Percentiles rank a stretch among this genome's conserved stretches.
phyloP scores from a whole-genome alignment of 30 jellyfish, hydroid and myxozoan genomes.

The Aurelia sp. region DNA sequence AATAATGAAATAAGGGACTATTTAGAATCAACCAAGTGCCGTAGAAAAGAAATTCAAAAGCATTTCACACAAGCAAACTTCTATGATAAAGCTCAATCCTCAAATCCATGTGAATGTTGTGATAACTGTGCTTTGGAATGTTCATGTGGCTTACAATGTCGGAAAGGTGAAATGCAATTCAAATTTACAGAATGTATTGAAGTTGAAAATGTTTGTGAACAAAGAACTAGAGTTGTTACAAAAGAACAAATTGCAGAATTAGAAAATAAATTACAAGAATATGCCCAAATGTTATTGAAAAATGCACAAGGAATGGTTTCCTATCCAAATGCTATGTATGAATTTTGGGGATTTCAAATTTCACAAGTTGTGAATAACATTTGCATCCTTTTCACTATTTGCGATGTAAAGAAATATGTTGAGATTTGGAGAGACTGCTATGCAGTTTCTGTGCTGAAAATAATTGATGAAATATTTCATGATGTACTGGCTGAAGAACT shows the following conservation, averaged over 20 bases:
- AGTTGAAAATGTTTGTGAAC: too few relatives aligned
- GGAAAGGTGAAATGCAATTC: too few relatives aligned
- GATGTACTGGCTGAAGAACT: too few relatives aligned
- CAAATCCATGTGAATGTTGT: slow-evolving; percentile 21
- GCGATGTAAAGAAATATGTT: slow-evolving; percentile 14
- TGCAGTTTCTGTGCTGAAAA: slow-evolving; percentile 18
- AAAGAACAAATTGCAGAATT: too few relatives aligned
- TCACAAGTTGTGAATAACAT: slow-evolving; percentile 19
- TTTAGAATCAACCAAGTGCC: slow-evolving; percentile 17
- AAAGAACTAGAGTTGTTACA: too few relatives aligned
- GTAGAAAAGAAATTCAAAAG: slow-evolving; percentile 20
- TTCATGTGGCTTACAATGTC: slow-evolving; percentile 15
- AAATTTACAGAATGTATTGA: too few relatives aligned
- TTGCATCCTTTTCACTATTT: slow-evolving; percentile 11
- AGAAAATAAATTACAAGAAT: neutral
- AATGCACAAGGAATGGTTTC: slow-evolving; percentile 21
- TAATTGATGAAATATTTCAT: too few relatives aligned
- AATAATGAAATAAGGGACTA: slow-evolving; percentile 21
- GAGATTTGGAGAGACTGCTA: slow-evolving; percentile 28
- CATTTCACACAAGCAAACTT: slow-evolving; percentile 17
- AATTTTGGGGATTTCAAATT: slow-evolving; percentile 28
- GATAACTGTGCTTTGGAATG: slow-evolving; percentile 26
- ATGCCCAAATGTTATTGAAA: slow-evolving; percentile 20
- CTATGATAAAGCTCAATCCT: slow-evolving; percentile 16
- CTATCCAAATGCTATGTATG: slow-evolving; percentile 27